Conservation (phyloP, 2,797 vertebrate genomes). For the Psittacula derbiana region DNA sequence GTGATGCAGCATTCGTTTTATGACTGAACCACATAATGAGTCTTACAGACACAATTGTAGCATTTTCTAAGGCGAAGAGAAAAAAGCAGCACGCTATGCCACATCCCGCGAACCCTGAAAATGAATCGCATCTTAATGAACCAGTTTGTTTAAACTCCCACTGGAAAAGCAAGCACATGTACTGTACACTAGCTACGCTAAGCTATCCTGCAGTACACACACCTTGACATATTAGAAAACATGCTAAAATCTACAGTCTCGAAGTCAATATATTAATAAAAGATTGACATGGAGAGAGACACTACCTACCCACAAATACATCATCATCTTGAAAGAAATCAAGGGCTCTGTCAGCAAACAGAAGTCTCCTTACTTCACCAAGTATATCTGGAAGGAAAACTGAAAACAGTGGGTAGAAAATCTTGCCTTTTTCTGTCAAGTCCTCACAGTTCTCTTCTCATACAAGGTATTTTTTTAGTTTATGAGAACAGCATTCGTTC, state of each 20-base stretch:
- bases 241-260: conserved; percentile 58
- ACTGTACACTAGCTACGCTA: not conserved
- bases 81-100: not conserved
- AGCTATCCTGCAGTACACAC: conserved; percentile 51
- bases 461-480: conserved; percentile 74
- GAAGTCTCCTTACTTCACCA: conserved; percentile 84
- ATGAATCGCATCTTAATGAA: conserved; percentile 70
- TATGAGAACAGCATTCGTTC: conserved; percentile 78
- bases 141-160: conserved; percentile 53
- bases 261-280: conserved; percentile 72
- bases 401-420: conserved; percentile 78
- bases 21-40: not conserved
- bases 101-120: conserved; percentile 34
- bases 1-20: conserved; percentile 42
- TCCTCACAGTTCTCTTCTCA: conserved; percentile 78
- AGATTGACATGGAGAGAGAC: conserved; percentile 70
- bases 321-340: conserved; percentile 88
- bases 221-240: conserved; percentile 25
- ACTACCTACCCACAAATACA: conserved; percentile 91
- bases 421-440: conserved; percentile 81
- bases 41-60: not conserved
- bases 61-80: not conserved
- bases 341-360: conserved; percentile 81
- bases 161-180: conserved; percentile 52
- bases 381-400: conserved; percentile 82